These are phyloP conservation scores for Scytalopus superciliaris DNA, from an alignment of 2,113 vertebrate species.

Conservation along the genomic window DNA sequence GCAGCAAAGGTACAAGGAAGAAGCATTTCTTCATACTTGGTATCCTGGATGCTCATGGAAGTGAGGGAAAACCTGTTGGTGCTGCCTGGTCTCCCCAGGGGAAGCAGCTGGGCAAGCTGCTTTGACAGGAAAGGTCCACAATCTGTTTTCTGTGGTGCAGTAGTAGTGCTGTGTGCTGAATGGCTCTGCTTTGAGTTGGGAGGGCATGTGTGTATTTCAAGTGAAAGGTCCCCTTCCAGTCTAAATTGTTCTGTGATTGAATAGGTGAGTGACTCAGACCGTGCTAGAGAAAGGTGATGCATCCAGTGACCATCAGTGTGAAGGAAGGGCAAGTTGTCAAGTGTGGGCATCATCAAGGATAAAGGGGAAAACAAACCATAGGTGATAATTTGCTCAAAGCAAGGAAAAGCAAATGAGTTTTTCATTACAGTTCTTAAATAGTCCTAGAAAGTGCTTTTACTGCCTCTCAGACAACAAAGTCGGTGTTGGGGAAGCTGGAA, in stretches of 20 bases:
- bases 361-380: neutral
- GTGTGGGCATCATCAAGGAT: rapidly evolving
- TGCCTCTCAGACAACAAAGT: neutral
- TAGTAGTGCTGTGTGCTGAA: neutral
- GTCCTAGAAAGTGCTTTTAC: neutral
- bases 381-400: neutral
- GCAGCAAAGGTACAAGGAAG: slow-evolving; percentile 81
- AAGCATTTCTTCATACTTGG: neutral
- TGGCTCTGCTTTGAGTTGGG: neutral
- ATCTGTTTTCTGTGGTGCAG: neutral
- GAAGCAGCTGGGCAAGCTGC: neutral
- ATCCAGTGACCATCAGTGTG: neutral
- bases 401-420: neutral
- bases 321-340: neutral
- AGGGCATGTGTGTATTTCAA: neutral
- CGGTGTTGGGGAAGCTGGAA: neutral
- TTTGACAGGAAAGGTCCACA: neutral
- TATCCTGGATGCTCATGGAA: neutral
- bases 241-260: neutral
- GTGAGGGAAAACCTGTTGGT: neutral
- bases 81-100: neutral
- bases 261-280: neutral
- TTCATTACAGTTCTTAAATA: neutral
- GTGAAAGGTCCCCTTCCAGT: neutral
- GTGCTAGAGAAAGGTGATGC: neutral